Percentiles rank a stretch among this genome's conserved stretches.
phyloP scores from a whole-genome alignment of 2,797 vertebrate genomes.

The Antennarius maculatus region DNA sequence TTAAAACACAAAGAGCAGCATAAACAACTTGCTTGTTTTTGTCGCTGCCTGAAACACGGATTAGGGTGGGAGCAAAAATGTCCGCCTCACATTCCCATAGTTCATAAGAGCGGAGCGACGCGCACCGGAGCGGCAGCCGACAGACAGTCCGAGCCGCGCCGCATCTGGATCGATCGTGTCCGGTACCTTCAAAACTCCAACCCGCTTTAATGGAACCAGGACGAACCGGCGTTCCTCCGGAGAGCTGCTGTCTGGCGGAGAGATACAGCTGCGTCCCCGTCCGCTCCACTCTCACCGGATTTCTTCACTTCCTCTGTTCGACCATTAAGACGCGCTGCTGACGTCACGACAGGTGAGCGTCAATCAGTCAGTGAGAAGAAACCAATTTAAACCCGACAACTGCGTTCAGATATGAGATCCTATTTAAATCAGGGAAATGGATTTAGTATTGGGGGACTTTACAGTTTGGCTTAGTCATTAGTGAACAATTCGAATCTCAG shows the following conservation, averaged over 20 bases:
- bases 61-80: constrained; percentile 67
- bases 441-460: too few relatives aligned
- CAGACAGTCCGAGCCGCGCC: not conserved
- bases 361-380: constrained; percentile 23
- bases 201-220: not conserved
- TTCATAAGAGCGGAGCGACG: constrained; percentile 34
- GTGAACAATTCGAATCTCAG: not conserved
- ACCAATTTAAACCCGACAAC: not conserved
- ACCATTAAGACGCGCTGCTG: constrained; percentile 28
- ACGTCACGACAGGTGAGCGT: constrained; percentile 78
- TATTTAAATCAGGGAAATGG: too few relatives aligned
- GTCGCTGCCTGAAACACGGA: constrained; percentile 29
- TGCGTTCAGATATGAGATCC: too few relatives aligned
- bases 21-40: not conserved
- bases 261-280: constrained; percentile 26
- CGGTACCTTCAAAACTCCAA: not conserved
- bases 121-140: not conserved
- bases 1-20: not conserved
- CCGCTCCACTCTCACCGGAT: constrained; percentile 32
- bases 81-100: constrained; percentile 68
- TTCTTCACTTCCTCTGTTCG: constrained; percentile 65
- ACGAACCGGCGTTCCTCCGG: not conserved
- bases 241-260: constrained; percentile 12
- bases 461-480: too few relatives aligned
- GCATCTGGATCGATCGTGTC: too few relatives aligned